phyloP scores from a whole-genome alignment of 2,888 invertebrate genomes.

The Mycogona germanica region DNA sequence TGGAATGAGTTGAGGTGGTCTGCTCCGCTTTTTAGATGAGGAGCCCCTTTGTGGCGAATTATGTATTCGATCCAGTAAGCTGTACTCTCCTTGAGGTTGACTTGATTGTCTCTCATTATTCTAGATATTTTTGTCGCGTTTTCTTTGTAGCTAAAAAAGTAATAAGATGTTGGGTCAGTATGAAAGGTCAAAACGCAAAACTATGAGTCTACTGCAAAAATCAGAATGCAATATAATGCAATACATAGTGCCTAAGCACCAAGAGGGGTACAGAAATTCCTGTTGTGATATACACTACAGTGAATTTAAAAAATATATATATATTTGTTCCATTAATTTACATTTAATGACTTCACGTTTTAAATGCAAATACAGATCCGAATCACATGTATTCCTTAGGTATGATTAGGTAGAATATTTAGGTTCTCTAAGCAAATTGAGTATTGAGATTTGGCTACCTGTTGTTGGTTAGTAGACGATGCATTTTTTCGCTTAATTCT shows the following conservation, averaged over 20 bases:
- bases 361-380: no score
- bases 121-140: background rate
- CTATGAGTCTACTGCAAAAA: background rate
- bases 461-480: background rate
- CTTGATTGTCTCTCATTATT: slow-evolving; percentile 2
- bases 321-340: background rate
- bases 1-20: slow-evolving; percentile 14
- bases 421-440: no score
- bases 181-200: background rate
- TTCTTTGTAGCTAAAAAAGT: slow-evolving; percentile 3
- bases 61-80: slow-evolving; percentile 19
- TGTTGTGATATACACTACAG: no score
- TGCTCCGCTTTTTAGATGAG: slow-evolving; percentile 12
- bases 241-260: no score
- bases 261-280: no score
- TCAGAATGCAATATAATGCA: background rate
- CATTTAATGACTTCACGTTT: no score
- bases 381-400: no score
- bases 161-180: background rate
- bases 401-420: no score
- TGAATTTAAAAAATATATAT: background rate
- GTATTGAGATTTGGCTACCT: background rate
- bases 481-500: slow-evolving; percentile 7
- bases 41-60: slow-evolving; percentile 12
- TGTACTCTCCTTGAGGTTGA: background rate